A percentile compares a stretch with the other conserved stretches of the same genome.
phyloP scores from a whole-genome alignment of 2,797 vertebrate species.

The Rachycentron canadum region DNA sequence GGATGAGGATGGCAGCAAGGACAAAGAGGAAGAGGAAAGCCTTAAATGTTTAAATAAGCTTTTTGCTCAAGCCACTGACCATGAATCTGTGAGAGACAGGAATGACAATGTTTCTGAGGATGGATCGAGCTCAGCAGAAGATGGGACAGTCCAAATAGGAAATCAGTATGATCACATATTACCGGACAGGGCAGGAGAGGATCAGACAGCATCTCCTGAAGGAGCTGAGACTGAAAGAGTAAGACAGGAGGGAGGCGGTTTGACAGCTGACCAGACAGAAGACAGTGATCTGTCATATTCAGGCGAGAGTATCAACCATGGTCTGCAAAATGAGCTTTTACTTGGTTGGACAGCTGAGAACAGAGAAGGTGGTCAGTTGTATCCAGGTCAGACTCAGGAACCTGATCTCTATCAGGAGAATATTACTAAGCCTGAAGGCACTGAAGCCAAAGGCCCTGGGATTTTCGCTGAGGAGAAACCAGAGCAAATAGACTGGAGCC shows the following conservation, averaged over 20 bases:
- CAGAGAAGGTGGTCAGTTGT: not conserved
- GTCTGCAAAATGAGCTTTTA: not conserved
- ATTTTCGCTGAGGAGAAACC: not conserved
- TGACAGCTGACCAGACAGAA: not conserved
- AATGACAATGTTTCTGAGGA: not conserved
- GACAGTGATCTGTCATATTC: conserved; percentile 1
- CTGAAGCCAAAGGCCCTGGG: not conserved
- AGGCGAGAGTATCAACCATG: not conserved
- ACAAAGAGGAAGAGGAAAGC: not conserved
- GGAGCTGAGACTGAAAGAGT: not conserved
- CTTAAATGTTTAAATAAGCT: conserved; percentile 16
- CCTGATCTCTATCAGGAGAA: not conserved
- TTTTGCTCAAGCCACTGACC: not conserved
- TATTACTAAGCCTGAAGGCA: not conserved
- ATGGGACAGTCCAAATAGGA: not conserved
- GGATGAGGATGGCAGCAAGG: not conserved
- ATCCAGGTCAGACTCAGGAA: not conserved
- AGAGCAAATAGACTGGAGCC: conserved; percentile 1
- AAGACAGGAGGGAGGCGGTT: not conserved
- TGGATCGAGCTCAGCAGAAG: conserved; percentile 1
- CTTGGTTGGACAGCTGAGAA: not conserved
- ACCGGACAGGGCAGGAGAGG: conserved; percentile 1
- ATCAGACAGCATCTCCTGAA: not conserved
- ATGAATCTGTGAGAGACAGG: not conserved
- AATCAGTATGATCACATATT: not conserved